Conservation (phyloP, 2,797 vertebrate species). For the Acropternis orthonyx region DNA sequence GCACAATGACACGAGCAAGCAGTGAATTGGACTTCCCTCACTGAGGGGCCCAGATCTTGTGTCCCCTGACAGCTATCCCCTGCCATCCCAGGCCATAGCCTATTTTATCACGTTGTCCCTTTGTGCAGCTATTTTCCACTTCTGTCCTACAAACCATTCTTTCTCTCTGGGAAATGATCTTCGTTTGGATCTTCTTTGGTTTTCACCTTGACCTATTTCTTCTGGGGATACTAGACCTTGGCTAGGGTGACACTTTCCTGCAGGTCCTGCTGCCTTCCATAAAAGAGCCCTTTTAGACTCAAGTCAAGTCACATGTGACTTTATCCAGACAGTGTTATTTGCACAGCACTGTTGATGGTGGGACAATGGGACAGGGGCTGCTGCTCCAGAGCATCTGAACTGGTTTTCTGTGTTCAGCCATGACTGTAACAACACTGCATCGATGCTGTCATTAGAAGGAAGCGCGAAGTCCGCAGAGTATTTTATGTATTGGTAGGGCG, state of each 20-base stretch:
- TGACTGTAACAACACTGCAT: background rate
- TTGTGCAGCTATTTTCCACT: background rate
- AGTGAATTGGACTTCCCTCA: background rate
- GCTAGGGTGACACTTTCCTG: rapidly evolving
- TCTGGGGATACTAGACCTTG: background rate
- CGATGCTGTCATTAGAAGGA: background rate
- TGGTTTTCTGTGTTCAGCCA: background rate
- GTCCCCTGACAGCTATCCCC: background rate
- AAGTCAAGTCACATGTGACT: background rate
- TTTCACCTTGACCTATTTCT: background rate
- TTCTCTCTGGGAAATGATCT: background rate
- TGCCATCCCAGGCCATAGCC: background rate
- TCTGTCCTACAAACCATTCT: background rate
- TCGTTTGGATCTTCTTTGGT: background rate
- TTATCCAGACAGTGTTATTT: background rate
- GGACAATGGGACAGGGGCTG: background rate
- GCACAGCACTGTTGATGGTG: background rate
- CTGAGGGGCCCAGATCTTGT: background rate
- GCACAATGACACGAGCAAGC: rapidly evolving
- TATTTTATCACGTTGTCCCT: background rate
- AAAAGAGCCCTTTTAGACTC: background rate
- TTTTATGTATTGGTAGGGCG: background rate
- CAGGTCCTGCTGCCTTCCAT: background rate
- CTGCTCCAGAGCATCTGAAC: background rate
- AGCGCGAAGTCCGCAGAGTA: background rate